phyloP scores from a whole-genome alignment of 2,888 invertebrate species.

The Nephrotoma appendiculata region DNA sequence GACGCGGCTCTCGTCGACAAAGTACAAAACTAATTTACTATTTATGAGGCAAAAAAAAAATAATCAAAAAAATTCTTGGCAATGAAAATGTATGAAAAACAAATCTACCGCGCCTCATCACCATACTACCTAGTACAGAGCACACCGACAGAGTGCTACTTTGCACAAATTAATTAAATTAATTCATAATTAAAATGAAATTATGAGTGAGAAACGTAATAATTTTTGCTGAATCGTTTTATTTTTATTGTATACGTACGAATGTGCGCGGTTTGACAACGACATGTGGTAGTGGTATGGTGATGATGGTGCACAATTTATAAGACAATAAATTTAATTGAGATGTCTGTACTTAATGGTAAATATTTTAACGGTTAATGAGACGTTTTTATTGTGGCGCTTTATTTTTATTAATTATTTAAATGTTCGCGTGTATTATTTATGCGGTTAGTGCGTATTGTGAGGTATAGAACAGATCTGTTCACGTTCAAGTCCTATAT shows the following conservation, averaged over 20 bases:
- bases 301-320: neutral
- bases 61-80: neutral
- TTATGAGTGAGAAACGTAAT: neutral
- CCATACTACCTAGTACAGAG: neutral
- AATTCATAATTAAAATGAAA: neutral
- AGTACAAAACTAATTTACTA: neutral
- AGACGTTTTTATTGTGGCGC: neutral
- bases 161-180: neutral
- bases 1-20: neutral
- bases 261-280: neutral
- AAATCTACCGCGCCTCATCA: neutral
- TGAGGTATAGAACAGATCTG: too few relatives aligned
- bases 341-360: neutral
- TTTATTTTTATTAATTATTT: neutral
- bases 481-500: too few relatives aligned
- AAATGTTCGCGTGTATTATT: too few relatives aligned
- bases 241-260: neutral
- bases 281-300: neutral
- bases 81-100: neutral
- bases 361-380: neutral
- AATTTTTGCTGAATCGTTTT: neutral
- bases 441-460: too few relatives aligned
- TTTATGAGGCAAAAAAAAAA: neutral
- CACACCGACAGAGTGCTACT: neutral
- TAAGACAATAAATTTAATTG: neutral